phyloP scores from a whole-genome alignment of 2,113 vertebrate genomes.

The Toxotes chatareus region DNA sequence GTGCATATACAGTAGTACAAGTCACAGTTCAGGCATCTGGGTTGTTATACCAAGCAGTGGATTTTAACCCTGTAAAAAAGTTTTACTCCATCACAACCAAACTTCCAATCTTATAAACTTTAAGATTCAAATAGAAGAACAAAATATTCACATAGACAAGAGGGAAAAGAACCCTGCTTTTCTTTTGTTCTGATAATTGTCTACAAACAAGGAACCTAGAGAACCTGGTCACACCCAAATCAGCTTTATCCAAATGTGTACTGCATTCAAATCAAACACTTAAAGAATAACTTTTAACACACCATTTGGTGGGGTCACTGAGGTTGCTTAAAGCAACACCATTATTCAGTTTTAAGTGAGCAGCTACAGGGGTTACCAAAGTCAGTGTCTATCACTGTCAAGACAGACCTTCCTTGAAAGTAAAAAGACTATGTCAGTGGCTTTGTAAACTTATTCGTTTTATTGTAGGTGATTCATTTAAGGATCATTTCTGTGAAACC shows the following conservation, averaged over 20 bases:
- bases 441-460: slow-evolving; percentile 67
- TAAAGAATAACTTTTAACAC: slow-evolving; percentile 27
- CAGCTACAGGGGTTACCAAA: slow-evolving; percentile 34
- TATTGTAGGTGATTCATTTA: slow-evolving; percentile 65
- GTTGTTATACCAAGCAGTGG: not conserved
- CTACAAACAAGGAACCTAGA: slow-evolving; percentile 5
- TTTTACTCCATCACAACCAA: not conserved
- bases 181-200: not conserved
- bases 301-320: slow-evolving; percentile 1
- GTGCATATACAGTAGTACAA: slow-evolving; percentile 34
- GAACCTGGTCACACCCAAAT: not conserved
- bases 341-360: slow-evolving; percentile 30
- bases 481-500: slow-evolving; percentile 75
- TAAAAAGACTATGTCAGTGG: slow-evolving; percentile 44
- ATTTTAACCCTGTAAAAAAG: slow-evolving; percentile 10
- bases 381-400: slow-evolving; percentile 45
- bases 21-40: slow-evolving; percentile 35
- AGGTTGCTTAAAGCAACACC: slow-evolving; percentile 21
- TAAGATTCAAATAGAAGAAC: not conserved
- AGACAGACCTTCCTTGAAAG: slow-evolving; percentile 39
- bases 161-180: not conserved
- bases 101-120: not conserved
- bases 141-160: not conserved
- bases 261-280: slow-evolving; percentile 40
- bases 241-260: slow-evolving; percentile 31